Base-by-base conservation (phyloP, 2,113 vertebrate genomes). In the Aegotheles bennettii region DNA sequence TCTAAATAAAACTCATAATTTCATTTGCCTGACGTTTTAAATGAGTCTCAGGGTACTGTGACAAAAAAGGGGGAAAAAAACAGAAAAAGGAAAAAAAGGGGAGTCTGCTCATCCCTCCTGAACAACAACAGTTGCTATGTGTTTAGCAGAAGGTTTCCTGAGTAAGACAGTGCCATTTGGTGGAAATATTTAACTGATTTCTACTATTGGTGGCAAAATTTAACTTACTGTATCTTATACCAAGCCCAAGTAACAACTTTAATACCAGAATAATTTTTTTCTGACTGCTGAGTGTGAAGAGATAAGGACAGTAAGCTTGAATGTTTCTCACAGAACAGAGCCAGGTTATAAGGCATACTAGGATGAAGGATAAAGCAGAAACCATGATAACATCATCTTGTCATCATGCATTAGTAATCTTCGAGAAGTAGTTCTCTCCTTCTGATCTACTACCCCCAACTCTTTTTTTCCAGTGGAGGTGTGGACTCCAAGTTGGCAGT, bases 21-120 rank as follows among this genome's bases (percentile, higher is more conserved):
- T 94, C 78, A 91, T 95, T 93, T 94, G 80, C 36, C 36, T 76
- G 40, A 21, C 48, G 9, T 54, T 96, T 97, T 94, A 96, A 93
- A 87, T 90, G 36, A 91, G 11, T 35, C 86, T 61, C 70, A 81
- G 77, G 13, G 17, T 64, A 86, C 80, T 80, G 21, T 82, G 42
- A 89, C 25, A 76, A 89, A 97, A 86, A 73, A 15, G 36, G 3
- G 48, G 7, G 0, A 0, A 21, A 51, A 28, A 35, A 28, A 5
- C 11, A 10, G 16, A 18, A 82, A 26, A 54, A 18, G 78, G 19
- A 51, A 75, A 67, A 40, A 69, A 77, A 47, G 1, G 9, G 81
- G n/a, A 71, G 6, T 40, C 25, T 56, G 5, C 24, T 84, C 20
- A 61, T 73, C 29, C 16, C 29, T 91, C 33, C 40, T 42, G 43